A percentile compares a stretch with the other conserved stretches of the same genome.
Evolutionary conservation across 2,888 invertebrate genomes (phyloP).

Genomic region (Machimus rusticus): DNA sequence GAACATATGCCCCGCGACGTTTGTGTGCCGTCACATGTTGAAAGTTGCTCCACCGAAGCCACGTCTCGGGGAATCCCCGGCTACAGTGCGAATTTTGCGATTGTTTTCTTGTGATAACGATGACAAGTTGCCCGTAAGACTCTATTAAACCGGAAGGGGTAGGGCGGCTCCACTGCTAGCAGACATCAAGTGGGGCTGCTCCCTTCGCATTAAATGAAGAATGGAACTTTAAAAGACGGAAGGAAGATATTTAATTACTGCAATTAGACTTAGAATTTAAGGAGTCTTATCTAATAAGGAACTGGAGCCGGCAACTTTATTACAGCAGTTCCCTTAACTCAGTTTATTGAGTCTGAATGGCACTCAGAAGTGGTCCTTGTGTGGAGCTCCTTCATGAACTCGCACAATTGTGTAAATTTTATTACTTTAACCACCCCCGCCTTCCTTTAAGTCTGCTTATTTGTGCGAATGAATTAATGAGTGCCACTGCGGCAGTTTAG

Average conservation of each 20-base stretch:
- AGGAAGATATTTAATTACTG: constrained; percentile 31
- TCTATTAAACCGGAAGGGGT: not conserved
- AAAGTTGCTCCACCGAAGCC: not conserved
- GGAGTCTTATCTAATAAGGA: constrained; percentile 12
- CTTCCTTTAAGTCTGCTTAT: not conserved
- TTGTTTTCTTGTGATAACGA: constrained; percentile 34
- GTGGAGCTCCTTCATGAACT: not conserved
- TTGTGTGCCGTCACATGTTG: not conserved
- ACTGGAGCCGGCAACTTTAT: constrained; percentile 9
- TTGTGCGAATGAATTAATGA: not conserved
- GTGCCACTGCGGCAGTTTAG: not conserved
- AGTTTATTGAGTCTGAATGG: constrained; percentile 21
- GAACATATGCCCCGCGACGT: constrained; percentile 14
- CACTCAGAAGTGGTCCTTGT: not conserved
- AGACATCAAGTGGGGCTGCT: not conserved
- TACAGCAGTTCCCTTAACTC: not conserved
- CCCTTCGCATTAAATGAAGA: not conserved
- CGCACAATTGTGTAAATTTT: not conserved
- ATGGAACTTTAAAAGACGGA: not conserved
- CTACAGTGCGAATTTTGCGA: not conserved
- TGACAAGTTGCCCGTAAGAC: constrained; percentile 27
- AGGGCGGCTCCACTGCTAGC: not conserved
- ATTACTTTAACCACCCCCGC: not conserved
- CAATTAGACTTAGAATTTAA: constrained; percentile 32
- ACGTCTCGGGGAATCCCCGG: not conserved